Base-by-base conservation (phyloP, 2,797 vertebrate species). In the Percopsis omiscomaycus region DNA sequence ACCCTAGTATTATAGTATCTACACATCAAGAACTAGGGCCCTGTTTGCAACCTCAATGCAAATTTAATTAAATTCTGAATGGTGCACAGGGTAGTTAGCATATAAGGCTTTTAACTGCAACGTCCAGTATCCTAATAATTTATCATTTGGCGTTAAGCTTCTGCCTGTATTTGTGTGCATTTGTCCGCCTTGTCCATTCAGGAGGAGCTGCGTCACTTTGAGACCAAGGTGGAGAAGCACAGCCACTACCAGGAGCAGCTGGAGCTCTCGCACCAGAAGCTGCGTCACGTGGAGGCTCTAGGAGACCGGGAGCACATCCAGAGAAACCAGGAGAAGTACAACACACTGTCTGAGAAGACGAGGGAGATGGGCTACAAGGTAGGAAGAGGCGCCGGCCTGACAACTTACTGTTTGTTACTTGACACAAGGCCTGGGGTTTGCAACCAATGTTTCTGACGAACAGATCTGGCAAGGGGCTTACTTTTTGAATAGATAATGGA, bases 361-460 rank as follows among this genome's bases (percentile, higher is more conserved):
- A 92, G 96, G 49, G 96, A 97, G 71, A 93, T 98, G 71, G 95
- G 95, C 55, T 98, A 99, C 85, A 98, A 98, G 95, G 98, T 98
- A 61, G 68, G 71, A 22, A 9, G 37, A 37, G 8, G 9, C 37
- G 9, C 4, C 5, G 37, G 37, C 37, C 37, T 22, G 22, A 22
- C 22, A 22, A 22, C 22, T 22, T 22, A 22, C 22, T 22, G 22
- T 22, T 22, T 22, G 22, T 22, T 22, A 22, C 22, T 22, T 22
- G 22, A 22, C 22, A 22, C 22, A 22, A 22, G 32, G 8, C 37
- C 9, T 37, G 5, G 37, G 37, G 37, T 9, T 37, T 37, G 37
- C 37, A 37, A 37, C 37, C 5, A 37, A 6, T 37, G 37, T 37
- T 37, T 37, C 37, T 37, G 37, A 37, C 8, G 37, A 37, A 2